Conservation (phyloP, 1,140 invertebrate genomes). For the Zelostemma sp. region DNA sequence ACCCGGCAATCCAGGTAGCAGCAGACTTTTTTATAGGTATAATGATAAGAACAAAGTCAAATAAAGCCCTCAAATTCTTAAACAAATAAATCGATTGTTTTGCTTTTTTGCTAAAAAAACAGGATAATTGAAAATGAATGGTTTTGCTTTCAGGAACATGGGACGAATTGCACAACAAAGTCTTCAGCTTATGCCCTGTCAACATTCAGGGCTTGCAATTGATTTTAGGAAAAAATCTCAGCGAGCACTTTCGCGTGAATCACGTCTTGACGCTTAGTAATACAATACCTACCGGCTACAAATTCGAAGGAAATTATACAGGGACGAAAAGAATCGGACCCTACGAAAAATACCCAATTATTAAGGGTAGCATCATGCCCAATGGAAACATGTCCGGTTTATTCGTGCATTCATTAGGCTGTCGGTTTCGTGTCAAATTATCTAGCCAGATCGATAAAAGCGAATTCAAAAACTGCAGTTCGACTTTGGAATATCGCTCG, state of each 20-base stretch:
- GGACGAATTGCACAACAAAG: conserved; percentile 62
- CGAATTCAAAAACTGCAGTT: conserved; percentile 16
- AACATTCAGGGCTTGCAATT: conserved; percentile 85
- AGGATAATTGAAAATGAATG: no score
- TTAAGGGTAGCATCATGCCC: conserved; percentile 81
- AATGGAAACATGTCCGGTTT: conserved; percentile 83
- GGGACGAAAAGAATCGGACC: conserved; percentile 73
- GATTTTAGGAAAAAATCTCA: conserved; percentile 80
- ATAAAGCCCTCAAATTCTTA: no score
- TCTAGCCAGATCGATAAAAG: conserved; percentile 76
- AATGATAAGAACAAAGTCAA: no score
- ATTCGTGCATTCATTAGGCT: conserved; percentile 78
- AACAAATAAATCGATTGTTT: no score
- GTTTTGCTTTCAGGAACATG: conserved; percentile 49
- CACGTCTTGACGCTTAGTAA: conserved; percentile 77
- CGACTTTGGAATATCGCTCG: conserved; percentile 28
- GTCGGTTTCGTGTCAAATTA: conserved; percentile 75
- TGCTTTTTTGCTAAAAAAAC: no score
- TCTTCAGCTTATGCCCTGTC: conserved; percentile 78
- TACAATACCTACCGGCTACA: conserved; percentile 78
- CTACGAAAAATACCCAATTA: conserved; percentile 78
- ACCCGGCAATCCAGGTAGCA: no score
- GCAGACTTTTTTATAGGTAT: no score
- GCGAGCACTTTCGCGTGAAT: conserved; percentile 83
- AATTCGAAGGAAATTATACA: conserved; percentile 85